Conservation (phyloP, 2,113 vertebrate species). For the Calyptomena viridis region DNA sequence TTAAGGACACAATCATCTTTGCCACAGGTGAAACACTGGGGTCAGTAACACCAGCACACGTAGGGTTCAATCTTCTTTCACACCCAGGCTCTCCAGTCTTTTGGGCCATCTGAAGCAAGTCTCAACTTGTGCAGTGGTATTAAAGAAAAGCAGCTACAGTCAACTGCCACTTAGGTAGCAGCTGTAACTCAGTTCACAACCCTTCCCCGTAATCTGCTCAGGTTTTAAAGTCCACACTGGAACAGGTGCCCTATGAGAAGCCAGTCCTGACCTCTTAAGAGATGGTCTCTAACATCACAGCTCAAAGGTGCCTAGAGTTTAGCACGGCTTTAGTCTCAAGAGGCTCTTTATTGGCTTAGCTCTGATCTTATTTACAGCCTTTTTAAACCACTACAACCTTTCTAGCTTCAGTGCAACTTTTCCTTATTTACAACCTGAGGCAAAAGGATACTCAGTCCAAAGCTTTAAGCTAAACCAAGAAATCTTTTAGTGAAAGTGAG, state of each 20-base stretch:
- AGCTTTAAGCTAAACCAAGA: background rate
- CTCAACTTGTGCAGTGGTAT: background rate
- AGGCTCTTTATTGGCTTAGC: conserved; percentile 41
- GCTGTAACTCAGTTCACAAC: conserved; percentile 45
- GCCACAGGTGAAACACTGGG: background rate
- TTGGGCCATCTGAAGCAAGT: background rate
- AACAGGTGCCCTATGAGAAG: conserved; percentile 51
- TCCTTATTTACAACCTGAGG: conserved; percentile 1
- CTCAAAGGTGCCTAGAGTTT: conserved; percentile 22
- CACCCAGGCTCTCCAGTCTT: background rate
- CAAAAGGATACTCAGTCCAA: background rate
- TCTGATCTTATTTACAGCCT: conserved; percentile 39
- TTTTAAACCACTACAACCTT: conserved; percentile 23
- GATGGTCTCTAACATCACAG: background rate
- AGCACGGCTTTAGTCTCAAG: conserved; percentile 38
- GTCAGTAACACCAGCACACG: background rate
- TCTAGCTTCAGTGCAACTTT: conserved; percentile 4
- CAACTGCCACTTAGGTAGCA: conserved; percentile 7
- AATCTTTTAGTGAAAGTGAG: background rate
- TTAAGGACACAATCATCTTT: background rate
- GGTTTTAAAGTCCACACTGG: conserved; percentile 44
- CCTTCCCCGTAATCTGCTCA: conserved; percentile 49
- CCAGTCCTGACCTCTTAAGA: conserved; percentile 34
- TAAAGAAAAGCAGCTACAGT: conserved; percentile 5
- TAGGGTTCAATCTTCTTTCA: background rate